Base-by-base conservation (phyloP, 35 echinoderm and acorn worm species). In the Acanthaster planci region DNA sequence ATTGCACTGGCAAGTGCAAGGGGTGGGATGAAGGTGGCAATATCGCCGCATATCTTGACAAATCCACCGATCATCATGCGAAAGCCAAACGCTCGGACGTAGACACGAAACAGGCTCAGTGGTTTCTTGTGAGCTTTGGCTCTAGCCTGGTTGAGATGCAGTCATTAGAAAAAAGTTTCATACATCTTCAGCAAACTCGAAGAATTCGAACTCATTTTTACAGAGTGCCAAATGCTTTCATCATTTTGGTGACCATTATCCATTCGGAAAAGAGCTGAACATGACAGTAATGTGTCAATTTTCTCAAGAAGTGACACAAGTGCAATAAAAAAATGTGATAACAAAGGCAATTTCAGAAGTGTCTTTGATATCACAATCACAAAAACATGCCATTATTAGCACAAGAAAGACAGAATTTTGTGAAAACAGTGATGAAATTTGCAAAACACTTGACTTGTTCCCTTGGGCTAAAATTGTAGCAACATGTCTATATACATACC, bases 31-130 rank as follows among this genome's bases (percentile, higher is more conserved):
- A 98, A 98, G 8, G 87, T 85, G 2, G 86, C 78, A 8, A 85
- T 64, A 47, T 98, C 95, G 23, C 88, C 88, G 67, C 83, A 85
- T 23, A 93, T 91, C 81, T 98, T 98, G 52, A 98, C 44, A 19
- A 93, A 39, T 18, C 95, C 95, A 80, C 92, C 95, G 31, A 81
- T 15, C 15, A 68, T 36, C 8, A 98, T 47, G 27, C 72, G 78
- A n/a, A 34, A 47, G 15, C 92, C 84, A 59, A 87, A 94, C 2
- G 92, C 88, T 34, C 84, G 89, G 16, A 84, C 12, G 53, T 90
- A 90, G 5, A 86, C 87, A 39, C 87, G 83, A 60, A 92, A 97
- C 21, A 97, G 72, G 77, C 86, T 92, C 1, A 97, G 54, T 18
- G 78, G 47, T 44, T 87, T 92, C 1, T 87, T 90, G 0, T 58